Evolutionary conservation across 1,140 invertebrate genomes (phyloP).

Genomic region (Platorchestia sp.): DNA sequence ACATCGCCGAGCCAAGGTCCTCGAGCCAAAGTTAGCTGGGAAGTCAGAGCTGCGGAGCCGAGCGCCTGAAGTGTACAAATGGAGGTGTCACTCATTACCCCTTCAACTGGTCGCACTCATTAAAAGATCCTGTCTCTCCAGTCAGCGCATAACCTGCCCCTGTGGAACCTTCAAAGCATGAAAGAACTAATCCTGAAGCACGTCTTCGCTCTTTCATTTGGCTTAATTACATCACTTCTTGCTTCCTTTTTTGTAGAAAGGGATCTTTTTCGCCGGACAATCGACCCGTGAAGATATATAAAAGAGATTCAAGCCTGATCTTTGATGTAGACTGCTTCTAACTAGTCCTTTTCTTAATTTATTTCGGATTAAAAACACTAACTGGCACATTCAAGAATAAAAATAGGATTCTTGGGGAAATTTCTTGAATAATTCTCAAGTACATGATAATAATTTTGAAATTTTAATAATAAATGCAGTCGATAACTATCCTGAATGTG

Average conservation of each 20-base stretch:
- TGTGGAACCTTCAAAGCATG: conserved; percentile 44
- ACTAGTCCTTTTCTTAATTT: not conserved
- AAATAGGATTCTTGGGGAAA: not conserved
- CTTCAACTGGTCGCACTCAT: conserved; percentile 52
- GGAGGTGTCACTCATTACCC: conserved; percentile 50
- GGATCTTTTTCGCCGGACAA: not conserved
- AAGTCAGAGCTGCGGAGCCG: not conserved
- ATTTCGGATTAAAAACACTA: not conserved
- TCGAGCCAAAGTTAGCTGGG: not conserved
- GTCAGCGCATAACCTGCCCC: conserved; percentile 51
- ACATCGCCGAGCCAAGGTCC: not conserved
- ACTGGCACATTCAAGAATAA: not conserved
- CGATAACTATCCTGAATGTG: no score
- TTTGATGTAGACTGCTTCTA: not conserved
- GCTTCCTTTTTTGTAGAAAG: not conserved
- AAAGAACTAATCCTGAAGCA: conserved; percentile 37
- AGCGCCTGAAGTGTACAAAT: conserved; percentile 39
- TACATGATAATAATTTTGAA: not conserved
- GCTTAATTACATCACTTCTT: conserved; percentile 52
- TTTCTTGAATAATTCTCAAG: not conserved
- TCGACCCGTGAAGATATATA: not conserved
- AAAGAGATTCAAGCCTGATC: conserved; percentile 10
- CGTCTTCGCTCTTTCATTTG: conserved; percentile 35
- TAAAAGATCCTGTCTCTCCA: conserved; percentile 49
- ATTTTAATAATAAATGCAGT: no score